These are phyloP conservation scores for Eleginops maclovinus DNA, from an alignment of 2,113 vertebrate genomes.

Conservation along the genomic window DNA sequence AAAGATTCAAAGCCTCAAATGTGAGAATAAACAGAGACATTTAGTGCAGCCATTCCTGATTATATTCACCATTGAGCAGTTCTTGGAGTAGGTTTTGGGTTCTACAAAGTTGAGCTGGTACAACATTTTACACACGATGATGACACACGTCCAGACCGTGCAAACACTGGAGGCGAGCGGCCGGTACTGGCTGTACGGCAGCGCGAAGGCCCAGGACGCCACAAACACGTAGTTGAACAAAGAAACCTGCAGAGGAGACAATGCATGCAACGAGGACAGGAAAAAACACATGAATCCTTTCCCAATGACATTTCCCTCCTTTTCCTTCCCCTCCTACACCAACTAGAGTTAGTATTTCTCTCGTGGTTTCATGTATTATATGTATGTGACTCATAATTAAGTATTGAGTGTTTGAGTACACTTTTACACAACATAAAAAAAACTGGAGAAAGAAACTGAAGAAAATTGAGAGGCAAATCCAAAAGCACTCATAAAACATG, in stretches of 20 bases:
- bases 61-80: conserved; percentile 87
- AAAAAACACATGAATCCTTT: background rate
- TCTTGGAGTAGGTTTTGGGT: conserved; percentile 85
- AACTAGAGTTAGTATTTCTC: background rate
- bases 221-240: conserved; percentile 91
- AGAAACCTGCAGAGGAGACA: conserved; percentile 87
- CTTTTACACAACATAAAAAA: background rate
- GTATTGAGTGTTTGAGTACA: background rate
- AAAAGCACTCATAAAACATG: background rate
- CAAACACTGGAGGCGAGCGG: conserved; percentile 94
- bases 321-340: background rate
- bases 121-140: conserved; percentile 98
- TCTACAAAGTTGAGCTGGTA: conserved; percentile 95
- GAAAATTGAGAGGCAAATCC: background rate
- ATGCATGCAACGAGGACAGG: conserved; percentile 49
- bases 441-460: background rate
- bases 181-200: conserved; percentile 94
- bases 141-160: conserved; percentile 96
- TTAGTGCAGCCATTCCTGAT: background rate
- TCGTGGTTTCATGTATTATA: no score
- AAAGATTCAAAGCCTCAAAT: no score
- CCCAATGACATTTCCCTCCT: background rate
- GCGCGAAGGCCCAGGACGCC: conserved; percentile 95
- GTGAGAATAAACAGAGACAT: no score
- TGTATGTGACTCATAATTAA: no score